Percentiles rank a stretch among this genome's conserved stretches.
Evolutionary conservation across 2,888 invertebrate species (phyloP).

Genomic region (Eudasyphora cyanicolor): DNA sequence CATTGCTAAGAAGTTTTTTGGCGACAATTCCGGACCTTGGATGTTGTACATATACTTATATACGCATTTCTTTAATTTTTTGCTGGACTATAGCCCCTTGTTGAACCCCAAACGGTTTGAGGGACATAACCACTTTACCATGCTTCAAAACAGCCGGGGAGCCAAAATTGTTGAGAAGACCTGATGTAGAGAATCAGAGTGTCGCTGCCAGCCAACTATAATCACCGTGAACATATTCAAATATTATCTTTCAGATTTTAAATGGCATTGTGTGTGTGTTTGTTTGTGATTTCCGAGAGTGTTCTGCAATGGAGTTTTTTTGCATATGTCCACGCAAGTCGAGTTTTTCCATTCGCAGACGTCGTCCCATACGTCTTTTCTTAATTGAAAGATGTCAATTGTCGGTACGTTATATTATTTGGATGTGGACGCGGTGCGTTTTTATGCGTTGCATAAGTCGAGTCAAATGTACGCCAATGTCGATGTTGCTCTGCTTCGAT

Average conservation of each 20-base stretch:
- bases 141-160: no score
- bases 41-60: no score
- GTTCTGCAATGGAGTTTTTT: not conserved
- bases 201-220: not conserved
- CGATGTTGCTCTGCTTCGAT: slow-evolving; percentile 8
- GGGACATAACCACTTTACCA: no score
- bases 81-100: no score
- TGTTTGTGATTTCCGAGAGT: not conserved
- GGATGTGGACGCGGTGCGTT: slow-evolving; percentile 9
- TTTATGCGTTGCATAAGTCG: slow-evolving; percentile 55
- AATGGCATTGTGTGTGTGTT: not conserved
- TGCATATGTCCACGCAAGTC: slow-evolving; percentile 54
- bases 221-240: not conserved
- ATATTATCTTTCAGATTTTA: not conserved
- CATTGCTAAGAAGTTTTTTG: no score
- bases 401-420: slow-evolving; percentile 54
- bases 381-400: slow-evolving; percentile 72
- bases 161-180: no score
- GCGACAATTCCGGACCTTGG: no score
- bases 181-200: not conserved
- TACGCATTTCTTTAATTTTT: no score
- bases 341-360: slow-evolving; percentile 11
- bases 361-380: slow-evolving; percentile 42
- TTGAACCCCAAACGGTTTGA: no score
- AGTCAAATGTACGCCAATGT: no score